These are phyloP conservation scores for Toxotes jaculatrix DNA, from an alignment of 2,113 vertebrate species.

Conservation along the genomic window DNA sequence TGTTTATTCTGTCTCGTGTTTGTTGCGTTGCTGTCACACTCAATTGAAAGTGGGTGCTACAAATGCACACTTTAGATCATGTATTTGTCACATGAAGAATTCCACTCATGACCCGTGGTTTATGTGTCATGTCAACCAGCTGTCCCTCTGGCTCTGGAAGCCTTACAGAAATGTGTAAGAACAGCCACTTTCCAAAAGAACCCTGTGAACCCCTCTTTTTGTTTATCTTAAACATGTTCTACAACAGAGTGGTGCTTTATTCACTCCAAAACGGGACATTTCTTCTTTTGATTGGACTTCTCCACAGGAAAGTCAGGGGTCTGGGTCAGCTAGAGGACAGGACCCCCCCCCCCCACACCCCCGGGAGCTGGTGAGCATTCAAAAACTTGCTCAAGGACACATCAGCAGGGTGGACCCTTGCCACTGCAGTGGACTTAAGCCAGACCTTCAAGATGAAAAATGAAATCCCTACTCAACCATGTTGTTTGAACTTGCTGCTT, in stretches of 20 bases:
- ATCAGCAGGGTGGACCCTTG: slow-evolving; percentile 4
- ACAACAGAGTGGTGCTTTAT: background rate
- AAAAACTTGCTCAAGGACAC: slow-evolving; percentile 41
- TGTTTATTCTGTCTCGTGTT: background rate
- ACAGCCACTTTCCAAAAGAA: background rate
- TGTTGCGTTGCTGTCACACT: background rate
- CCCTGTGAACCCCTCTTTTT: background rate
- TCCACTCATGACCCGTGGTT: slow-evolving; percentile 10
- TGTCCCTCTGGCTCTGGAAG: slow-evolving; percentile 8
- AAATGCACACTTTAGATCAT: background rate
- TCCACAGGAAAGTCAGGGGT: background rate
- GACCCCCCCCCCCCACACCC: background rate
- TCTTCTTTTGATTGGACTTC: background rate
- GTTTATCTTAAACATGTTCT: background rate
- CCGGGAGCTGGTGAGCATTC: background rate
- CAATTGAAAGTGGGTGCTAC: background rate
- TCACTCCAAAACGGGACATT: background rate
- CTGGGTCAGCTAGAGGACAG: background rate
- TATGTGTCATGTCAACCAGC: slow-evolving; percentile 41
- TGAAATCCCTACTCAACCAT: background rate
- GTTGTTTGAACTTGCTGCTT: slow-evolving; percentile 27
- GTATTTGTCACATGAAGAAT: slow-evolving; percentile 12
- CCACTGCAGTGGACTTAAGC: background rate
- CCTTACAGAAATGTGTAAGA: slow-evolving; percentile 1
- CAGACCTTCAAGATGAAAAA: slow-evolving; percentile 38